Percentiles rank a stretch among this genome's conserved stretches.
Evolutionary conservation across 2,888 invertebrate genomes (phyloP).

Genomic region (Synanthedon vespiformis): DNA sequence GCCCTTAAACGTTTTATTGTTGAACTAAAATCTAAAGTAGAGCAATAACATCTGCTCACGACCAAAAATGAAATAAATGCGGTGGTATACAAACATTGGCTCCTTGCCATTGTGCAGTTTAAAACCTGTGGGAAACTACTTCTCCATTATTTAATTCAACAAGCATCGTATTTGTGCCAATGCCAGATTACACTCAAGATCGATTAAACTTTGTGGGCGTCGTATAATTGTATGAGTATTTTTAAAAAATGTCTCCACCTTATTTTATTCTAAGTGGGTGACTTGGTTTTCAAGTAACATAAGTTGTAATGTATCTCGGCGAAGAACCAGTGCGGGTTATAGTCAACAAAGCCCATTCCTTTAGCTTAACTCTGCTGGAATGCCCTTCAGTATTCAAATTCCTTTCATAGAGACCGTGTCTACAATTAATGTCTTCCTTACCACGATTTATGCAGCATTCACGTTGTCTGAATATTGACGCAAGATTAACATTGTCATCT

Average conservation of each 20-base stretch:
- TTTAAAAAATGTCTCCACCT: no score
- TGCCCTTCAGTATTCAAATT: conserved; percentile 16
- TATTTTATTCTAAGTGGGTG: no score
- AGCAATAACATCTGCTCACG: conserved; percentile 1
- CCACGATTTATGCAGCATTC: conserved; percentile 36
- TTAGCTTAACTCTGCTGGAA: conserved; percentile 9
- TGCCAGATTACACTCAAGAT: conserved; percentile 47
- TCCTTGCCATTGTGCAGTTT: conserved; percentile 45
- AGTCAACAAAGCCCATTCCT: conserved; percentile 4
- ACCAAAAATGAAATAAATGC: neutral
- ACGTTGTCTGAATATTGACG: conserved; percentile 44
- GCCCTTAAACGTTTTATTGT: no score
- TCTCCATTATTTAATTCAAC: conserved; percentile 63
- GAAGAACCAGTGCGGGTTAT: no score
- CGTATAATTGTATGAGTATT: no score
- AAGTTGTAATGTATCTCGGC: no score
- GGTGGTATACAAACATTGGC: conserved; percentile 33
- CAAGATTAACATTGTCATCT: conserved; percentile 40
- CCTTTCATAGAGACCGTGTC: conserved; percentile 30
- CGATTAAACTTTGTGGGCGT: conserved; percentile 20
- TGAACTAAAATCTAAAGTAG: neutral
- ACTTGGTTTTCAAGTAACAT: no score
- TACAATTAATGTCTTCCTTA: conserved; percentile 39
- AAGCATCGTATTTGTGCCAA: conserved; percentile 51
- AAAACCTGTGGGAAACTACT: conserved; percentile 53